Conservation (phyloP, 2,797 vertebrate species). For the Chelon auratus region DNA sequence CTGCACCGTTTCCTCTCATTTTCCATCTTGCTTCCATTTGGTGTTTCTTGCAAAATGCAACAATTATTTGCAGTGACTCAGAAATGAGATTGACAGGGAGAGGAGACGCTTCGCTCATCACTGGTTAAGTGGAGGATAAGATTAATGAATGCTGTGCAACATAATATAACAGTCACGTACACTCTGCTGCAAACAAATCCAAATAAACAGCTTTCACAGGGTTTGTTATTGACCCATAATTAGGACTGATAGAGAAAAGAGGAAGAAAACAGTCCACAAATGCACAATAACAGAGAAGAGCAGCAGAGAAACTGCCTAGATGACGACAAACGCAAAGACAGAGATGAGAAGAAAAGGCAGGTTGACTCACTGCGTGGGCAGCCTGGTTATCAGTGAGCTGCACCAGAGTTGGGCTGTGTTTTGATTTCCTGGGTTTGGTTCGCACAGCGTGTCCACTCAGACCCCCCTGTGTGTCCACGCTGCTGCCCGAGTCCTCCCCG, state of each 20-base stretch:
- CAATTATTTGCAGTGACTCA: slow-evolving; percentile 29
- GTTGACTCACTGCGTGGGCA: slow-evolving; percentile 86
- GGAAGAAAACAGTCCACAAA: not conserved
- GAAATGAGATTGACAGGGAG: slow-evolving; percentile 9
- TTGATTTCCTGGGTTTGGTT: slow-evolving; percentile 87
- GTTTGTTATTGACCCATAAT: not conserved
- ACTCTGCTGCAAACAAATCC: not conserved
- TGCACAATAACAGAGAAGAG: not conserved
- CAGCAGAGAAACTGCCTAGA: slow-evolving; percentile 2
- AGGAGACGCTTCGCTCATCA: slow-evolving; percentile 7
- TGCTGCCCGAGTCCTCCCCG: slow-evolving; percentile 77
- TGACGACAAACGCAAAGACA: slow-evolving; percentile 7
- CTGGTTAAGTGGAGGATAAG: slow-evolving; percentile 2
- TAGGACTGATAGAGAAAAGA: not conserved
- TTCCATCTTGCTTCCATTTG: slow-evolving; percentile 20
- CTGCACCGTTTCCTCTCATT: slow-evolving; percentile 46
- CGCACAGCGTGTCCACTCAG: slow-evolving; percentile 70
- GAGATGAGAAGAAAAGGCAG: slow-evolving; percentile 8
- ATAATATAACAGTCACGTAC: no score
- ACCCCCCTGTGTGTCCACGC: slow-evolving; percentile 80
- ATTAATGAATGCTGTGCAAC: not conserved
- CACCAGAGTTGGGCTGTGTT: slow-evolving; percentile 85
- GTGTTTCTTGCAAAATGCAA: slow-evolving; percentile 30
- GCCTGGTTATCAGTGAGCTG: slow-evolving; percentile 87
- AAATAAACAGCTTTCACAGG: not conserved